Base-by-base conservation (phyloP, 2,797 vertebrate genomes). In the Chiropotes sagulatus region DNA sequence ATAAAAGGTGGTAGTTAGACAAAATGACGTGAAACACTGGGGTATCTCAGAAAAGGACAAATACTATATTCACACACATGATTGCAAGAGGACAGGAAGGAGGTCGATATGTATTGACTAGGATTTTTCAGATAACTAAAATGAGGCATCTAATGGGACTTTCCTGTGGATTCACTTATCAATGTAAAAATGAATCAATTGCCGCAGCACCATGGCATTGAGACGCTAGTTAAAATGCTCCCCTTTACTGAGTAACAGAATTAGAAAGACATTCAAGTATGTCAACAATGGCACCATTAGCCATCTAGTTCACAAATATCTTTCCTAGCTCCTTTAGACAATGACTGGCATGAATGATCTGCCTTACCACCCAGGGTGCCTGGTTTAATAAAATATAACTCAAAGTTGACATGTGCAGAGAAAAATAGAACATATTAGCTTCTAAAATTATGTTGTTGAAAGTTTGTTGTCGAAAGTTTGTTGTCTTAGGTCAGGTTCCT, bases 21-120 rank as follows among this genome's bases (percentile, higher is more conserved):
- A 90, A 94, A 92, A 67, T 1, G 67, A 30, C 90, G 12, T 54
- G 81, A 84, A 82, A 41, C 75, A 82, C 7, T 41, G 7, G 22
- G 2, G 7, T 88, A 81, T 83, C 73, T 95, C 64, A 90, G 78
- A 75, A 96, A 94, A 73, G 30, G 28, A 46, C 15, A 83, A 30
- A n/a, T 88, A 72, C 11, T 39, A 28, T 73, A 93, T 90, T 88
- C n/a, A 82, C 50, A 58, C 20, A 85, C 3, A 72, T 5, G 41
- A 48, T 52, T 86, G 28, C 48, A 44, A 44, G 58, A 79, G 28
- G 52, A 19, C 39, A 89, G n/a, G 86, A 75, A 82, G 39, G 76
- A 95, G 82, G 58, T 93, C 44, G 7, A 83, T 94, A 92, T 81
- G 22, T 91, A 97, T 93, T 79, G 93, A 96, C 75, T 80, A 52